Conservation (phyloP, 2,113 vertebrate genomes). For the Triplophysa dalaica region DNA sequence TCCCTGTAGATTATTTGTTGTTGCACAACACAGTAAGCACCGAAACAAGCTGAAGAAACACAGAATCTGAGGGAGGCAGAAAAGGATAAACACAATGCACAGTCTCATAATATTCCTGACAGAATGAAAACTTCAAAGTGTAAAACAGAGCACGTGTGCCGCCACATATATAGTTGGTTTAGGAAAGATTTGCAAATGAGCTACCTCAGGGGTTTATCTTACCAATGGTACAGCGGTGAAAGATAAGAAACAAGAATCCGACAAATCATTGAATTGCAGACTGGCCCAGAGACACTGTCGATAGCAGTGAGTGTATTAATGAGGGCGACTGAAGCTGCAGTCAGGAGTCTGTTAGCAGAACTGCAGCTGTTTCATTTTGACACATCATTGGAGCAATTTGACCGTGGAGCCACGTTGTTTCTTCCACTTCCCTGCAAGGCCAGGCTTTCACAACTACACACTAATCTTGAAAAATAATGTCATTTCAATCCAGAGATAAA, state of each 20-base stretch:
- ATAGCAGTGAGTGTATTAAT: constrained; percentile 37
- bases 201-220: constrained; percentile 16
- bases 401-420: background rate
- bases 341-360: constrained; percentile 36
- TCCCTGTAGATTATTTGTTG: background rate
- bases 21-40: background rate
- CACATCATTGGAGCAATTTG: constrained; percentile 4
- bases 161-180: background rate
- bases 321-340: constrained; percentile 21
- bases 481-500: background rate
- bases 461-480: background rate
- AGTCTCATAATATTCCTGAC: background rate
- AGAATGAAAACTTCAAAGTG: background rate
- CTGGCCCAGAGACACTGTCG: constrained; percentile 56
- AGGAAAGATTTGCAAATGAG: constrained; percentile 39
- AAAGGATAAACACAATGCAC: constrained; percentile 54
- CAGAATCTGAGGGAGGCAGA: constrained; percentile 50
- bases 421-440: background rate
- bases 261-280: constrained; percentile 53
- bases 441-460: background rate
- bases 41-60: background rate
- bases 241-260: constrained; percentile 57
- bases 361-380: constrained; percentile 27
- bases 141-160: background rate
- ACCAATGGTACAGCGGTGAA: background rate